These are phyloP conservation scores for Beroe ovata DNA, from an alignment of 37 sponge, comb jelly and placozoan species.

Conservation along the genomic window DNA sequence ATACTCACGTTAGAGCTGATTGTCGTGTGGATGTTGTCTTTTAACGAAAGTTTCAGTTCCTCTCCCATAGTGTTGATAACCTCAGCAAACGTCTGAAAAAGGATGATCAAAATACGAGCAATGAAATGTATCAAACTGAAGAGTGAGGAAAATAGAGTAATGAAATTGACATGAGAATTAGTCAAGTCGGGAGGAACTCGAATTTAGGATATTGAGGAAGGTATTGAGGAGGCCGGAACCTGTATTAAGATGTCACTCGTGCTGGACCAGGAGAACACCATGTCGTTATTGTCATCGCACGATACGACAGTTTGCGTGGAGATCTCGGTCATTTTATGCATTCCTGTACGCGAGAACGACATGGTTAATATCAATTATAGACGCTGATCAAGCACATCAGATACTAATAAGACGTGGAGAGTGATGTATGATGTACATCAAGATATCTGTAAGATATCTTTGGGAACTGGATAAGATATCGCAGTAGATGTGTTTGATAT, in stretches of 20 bases:
- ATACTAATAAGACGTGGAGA: no score
- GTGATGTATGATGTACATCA: no score
- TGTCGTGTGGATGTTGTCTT: constrained; percentile 60
- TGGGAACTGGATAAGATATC: no score
- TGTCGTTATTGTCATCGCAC: constrained; percentile 50
- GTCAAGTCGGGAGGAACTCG: no score
- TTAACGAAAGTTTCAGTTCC: constrained; percentile 41
- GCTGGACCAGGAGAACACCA: constrained; percentile 52
- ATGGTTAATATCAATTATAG: no score
- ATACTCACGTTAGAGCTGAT: constrained; percentile 33
- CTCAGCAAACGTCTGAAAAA: constrained; percentile 57
- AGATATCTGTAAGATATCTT: no score
- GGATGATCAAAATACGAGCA: not conserved
- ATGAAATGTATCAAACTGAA: no score
- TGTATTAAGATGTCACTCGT: constrained; percentile 52
- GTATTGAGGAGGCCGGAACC: not conserved
- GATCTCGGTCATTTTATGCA: constrained; percentile 63
- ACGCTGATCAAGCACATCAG: no score
- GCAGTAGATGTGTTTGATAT: no score
- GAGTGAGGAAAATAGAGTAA: no score
- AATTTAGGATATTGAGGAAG: no score
- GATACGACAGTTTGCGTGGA: constrained; percentile 49
- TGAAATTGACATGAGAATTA: no score
- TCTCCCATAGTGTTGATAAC: constrained; percentile 62
- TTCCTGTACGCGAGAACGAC: not conserved